Evolutionary conservation across 2,888 invertebrate genomes (phyloP), one percentile per base, ranked within the genome.

Genomic region (Perdita meconis): DNA sequence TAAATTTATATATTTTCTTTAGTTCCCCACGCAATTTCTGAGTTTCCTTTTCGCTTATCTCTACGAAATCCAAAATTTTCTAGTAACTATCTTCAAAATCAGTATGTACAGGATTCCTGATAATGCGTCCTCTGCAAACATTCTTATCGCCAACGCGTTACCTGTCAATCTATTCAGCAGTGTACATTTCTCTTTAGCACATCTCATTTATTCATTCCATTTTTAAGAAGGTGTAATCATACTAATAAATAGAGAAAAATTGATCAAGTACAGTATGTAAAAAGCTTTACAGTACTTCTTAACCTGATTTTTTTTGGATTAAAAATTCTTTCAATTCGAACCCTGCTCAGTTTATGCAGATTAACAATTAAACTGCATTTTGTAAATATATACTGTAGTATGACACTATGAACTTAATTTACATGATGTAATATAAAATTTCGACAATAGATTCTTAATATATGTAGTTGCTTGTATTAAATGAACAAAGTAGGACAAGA

Each of bases 71-170:
- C 59, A 44, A 50, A 53, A 63, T 4, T 19, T 19, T 42, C 13
- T 16, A 40, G 40, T 19, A 8, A 44, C 57, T 78, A 71, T 78
- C 78, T 78, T 78, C n/a, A 10, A 53, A 63, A 78, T 78, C 71
- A 26, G 50, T 78, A 22, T 71, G 71, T 78, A 24, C 42, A 36
- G 19, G 53, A 51, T 64, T 44, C 50, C 61, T 56, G 42, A 57
- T 71, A 78, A 78, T 59, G 71, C 66, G 66, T 71, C 78, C 78
- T 78, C 59, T 13, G n/a, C 63, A 78, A 78, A 71, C 66, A 56
- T 8, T 13, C 57, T 78, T 78, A 71, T 78, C 78, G 70, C 22
- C n/a, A 22, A 30, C 44, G 38, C 47, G 61, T 66, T 44, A 42
- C 71, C 61, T 71, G 78, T 78, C 78, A 63, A 59, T 71, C 66